Evolutionary conservation across 1,140 invertebrate species (phyloP), one percentile per base, ranked within the genome.

Genomic region (Nebria ingens): DNA sequence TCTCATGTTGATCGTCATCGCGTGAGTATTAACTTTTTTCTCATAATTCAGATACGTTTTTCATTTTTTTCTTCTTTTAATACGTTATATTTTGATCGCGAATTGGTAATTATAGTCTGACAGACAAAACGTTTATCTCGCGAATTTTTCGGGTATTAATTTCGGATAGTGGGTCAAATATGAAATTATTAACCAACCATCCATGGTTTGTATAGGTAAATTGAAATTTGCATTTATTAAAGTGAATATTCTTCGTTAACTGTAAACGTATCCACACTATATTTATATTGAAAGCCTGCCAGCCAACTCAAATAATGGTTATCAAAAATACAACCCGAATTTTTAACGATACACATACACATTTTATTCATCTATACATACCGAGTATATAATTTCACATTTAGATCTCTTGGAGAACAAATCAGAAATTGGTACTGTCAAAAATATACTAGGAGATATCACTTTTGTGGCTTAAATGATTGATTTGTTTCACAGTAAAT

Each of bases 131-230:
- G 40, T 45, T 45, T 4, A 11, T 12, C 3, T 29, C 25, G 40
- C 40, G 40, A 45, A 11, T 45, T 45, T 45, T n/a, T n/a, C n/a
- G 17, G 4, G 4, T 45, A 45, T 45, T 45, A 45, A 45, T 45
- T 45, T 6, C 40, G 40, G 3, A 45, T 45, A 11, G 40, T 45
- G 15, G 40, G 40, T 17, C 40, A 45, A 3, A 45, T 17, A 12
- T 3, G 17, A 45, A 45, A 45, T 45, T 45, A 45, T 17, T 6
- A 6, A 29, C 4, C 4, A 6, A 29, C 13, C 13, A 6, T 6
- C 40, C 40, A 17, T 45, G 40, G 17, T 4, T 45, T 45, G 9
- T 45, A 45, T 17, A 45, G 25, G 25, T 6, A 29, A 29, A 4
- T 17, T 4, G 40, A 45, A 45, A 45, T 45, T 45, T 9, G 40